Percentiles rank a stretch among this genome's conserved stretches.
phyloP scores from a whole-genome alignment of 2,888 invertebrate genomes.

The Amphimallon solstitiale region DNA sequence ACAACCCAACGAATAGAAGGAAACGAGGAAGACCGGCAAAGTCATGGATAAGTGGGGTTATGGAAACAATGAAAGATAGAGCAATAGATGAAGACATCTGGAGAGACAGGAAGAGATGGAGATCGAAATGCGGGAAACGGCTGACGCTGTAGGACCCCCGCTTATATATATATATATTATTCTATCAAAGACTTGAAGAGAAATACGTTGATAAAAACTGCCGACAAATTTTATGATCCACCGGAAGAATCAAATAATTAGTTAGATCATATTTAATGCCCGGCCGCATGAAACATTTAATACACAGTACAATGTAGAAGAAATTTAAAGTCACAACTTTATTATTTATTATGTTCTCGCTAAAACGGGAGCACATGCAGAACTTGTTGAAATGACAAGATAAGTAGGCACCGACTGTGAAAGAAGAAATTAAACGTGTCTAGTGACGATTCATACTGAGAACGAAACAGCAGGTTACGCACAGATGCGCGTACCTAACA shows the following conservation, averaged over 20 bases:
- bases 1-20: too few relatives aligned
- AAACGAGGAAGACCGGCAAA: too few relatives aligned
- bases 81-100: too few relatives aligned
- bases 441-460: conserved; percentile 25
- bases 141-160: too few relatives aligned
- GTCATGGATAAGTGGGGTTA: too few relatives aligned
- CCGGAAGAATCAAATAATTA: not conserved
- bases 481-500: conserved; percentile 40
- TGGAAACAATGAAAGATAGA: too few relatives aligned
- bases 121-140: too few relatives aligned
- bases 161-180: too few relatives aligned
- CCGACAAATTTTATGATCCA: too few relatives aligned
- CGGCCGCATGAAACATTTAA: not conserved
- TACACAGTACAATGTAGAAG: not conserved
- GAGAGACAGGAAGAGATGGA: too few relatives aligned
- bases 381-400: conserved; percentile 30
- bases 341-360: conserved; percentile 11
- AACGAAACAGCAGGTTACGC: conserved; percentile 39
- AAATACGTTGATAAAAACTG: too few relatives aligned
- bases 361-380: conserved; percentile 23
- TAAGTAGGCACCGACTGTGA: conserved; percentile 28
- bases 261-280: not conserved
- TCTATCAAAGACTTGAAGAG: too few relatives aligned
- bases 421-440: conserved; percentile 33
- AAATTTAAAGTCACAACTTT: conserved; percentile 18